Conservation (phyloP, 2,888 invertebrate species). For the Drosophila neonasuta region DNA sequence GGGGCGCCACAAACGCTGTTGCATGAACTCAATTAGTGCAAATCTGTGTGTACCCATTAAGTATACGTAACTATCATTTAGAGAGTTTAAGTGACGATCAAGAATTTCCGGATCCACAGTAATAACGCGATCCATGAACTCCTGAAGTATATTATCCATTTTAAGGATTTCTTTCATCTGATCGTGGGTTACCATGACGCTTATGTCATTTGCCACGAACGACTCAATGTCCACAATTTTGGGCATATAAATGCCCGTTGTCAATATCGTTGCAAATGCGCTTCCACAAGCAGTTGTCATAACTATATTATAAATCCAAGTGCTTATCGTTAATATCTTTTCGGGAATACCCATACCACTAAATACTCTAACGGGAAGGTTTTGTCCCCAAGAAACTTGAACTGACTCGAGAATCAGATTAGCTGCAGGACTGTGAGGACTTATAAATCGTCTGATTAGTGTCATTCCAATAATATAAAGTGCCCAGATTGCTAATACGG, state of each 20-base stretch:
- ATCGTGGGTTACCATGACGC: not conserved
- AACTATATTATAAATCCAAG: not conserved
- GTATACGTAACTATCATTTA: conserved; percentile 17
- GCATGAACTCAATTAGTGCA: conserved; percentile 8
- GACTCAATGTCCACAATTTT: conserved; percentile 19
- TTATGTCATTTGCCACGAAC: conserved; percentile 6
- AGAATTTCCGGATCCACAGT: not conserved
- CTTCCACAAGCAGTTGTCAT: not conserved
- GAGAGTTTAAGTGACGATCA: not conserved
- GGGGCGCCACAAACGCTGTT: conserved; percentile 26
- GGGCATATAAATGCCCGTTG: conserved; percentile 7
- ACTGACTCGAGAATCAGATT: too few relatives aligned
- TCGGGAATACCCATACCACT: too few relatives aligned
- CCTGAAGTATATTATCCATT: not conserved
- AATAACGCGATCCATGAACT: not conserved
- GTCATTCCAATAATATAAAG: too few relatives aligned
- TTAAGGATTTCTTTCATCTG: not conserved
- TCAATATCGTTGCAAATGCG: not conserved
- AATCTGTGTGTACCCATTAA: not conserved
- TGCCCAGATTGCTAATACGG: not conserved
- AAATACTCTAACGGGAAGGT: too few relatives aligned
- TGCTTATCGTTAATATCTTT: not conserved
- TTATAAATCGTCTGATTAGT: too few relatives aligned
- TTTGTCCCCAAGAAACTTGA: too few relatives aligned
- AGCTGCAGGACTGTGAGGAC: too few relatives aligned